Conservation (phyloP, 2,113 vertebrate species). For the Recurvirostra avosetta region DNA sequence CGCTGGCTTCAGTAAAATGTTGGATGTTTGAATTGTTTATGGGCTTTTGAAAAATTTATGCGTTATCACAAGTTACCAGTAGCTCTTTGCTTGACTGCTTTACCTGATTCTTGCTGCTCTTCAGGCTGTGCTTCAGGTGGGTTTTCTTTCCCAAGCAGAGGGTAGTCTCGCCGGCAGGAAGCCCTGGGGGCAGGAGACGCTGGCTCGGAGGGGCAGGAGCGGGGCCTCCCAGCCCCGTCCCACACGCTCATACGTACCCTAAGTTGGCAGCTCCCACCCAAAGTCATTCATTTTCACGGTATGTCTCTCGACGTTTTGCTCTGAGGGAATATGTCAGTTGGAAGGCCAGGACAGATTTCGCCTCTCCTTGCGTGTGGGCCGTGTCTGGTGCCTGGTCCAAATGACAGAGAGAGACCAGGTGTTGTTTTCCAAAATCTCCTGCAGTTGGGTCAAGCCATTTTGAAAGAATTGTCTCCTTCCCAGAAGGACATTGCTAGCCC, state of each 20-base stretch:
- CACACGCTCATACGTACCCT: fast-evolving
- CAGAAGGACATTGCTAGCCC: background rate
- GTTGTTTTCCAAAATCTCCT: background rate
- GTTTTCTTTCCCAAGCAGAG: background rate
- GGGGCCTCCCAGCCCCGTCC: background rate
- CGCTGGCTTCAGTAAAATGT: background rate
- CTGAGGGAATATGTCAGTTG: background rate
- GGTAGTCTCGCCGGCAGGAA: background rate
- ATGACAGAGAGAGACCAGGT: background rate
- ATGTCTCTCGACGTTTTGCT: background rate
- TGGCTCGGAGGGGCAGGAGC: background rate
- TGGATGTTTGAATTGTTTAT: slow-evolving; percentile 12
- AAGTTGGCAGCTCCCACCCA: background rate
- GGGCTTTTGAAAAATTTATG: background rate
- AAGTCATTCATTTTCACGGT: background rate
- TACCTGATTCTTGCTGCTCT: background rate
- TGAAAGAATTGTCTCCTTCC: background rate
- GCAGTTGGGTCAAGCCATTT: background rate
- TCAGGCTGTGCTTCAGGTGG: background rate
- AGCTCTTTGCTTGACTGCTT: background rate
- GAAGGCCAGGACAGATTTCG: background rate
- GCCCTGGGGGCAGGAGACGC: background rate
- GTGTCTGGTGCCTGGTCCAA: background rate
- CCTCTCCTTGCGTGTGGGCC: background rate
- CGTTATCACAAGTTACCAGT: background rate